These are phyloP conservation scores for Chondrosia reniformis DNA, from an alignment of 37 sponge, comb jelly and placozoan species.

Conservation along the genomic window DNA sequence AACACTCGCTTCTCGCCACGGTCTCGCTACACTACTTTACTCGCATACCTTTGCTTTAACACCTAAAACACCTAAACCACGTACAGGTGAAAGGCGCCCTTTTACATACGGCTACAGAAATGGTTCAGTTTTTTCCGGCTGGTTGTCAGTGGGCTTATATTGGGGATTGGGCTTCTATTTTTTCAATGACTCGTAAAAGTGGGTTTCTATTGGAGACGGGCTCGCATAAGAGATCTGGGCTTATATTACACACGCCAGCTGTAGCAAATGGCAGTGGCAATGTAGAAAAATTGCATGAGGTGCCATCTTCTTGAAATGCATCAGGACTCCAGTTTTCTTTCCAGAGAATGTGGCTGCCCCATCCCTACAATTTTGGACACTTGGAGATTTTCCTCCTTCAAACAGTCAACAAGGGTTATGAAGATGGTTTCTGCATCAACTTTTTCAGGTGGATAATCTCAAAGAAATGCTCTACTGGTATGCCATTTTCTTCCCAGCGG, in stretches of 20 bases:
- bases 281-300: slow-evolving; percentile 23
- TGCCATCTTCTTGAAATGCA: slow-evolving; percentile 5
- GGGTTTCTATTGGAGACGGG: too few species aligned
- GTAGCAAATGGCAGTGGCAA: slow-evolving; percentile 21
- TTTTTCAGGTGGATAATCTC: slow-evolving; percentile 59
- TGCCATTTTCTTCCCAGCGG: slow-evolving; percentile 70
- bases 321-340: slow-evolving; percentile 4
- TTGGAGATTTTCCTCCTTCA: slow-evolving; percentile 14
- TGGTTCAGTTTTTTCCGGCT: too few species aligned
- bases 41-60: too few species aligned
- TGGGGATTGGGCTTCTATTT: too few species aligned
- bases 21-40: too few species aligned
- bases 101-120: too few species aligned
- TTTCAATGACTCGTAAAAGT: too few species aligned
- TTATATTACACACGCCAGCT: slow-evolving; percentile 64
- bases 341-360: slow-evolving; percentile 37
- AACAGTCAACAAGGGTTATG: slow-evolving; percentile 12
- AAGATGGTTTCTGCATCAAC: slow-evolving; percentile 19
- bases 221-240: too few species aligned
- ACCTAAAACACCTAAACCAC: too few species aligned
- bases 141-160: too few species aligned
- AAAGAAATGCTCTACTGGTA: slow-evolving; percentile 67
- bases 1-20: too few species aligned
- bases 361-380: slow-evolving; percentile 26
- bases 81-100: too few species aligned